Evolutionary conservation across 2,113 vertebrate species (phyloP), one percentile per base, ranked within the genome.

Genomic region (Oenanthe oenanthe): DNA sequence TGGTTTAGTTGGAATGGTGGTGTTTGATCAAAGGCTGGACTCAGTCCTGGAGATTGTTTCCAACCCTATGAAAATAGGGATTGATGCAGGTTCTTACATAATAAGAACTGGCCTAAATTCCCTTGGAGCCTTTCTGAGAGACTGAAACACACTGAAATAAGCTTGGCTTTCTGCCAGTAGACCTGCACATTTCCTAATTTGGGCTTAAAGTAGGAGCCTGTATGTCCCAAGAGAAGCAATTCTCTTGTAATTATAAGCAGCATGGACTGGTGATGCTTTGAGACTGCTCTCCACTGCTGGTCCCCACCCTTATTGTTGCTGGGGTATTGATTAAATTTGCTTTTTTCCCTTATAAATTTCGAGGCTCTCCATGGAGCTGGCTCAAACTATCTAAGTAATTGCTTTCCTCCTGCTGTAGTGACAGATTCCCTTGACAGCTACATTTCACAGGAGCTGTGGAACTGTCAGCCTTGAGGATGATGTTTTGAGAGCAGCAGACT

Each of bases 361-460:
- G 36, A 79, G 88, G 7, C 15, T n/a, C 28, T 89, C 18, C 45
- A 48, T 76, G 38, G 50, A 95, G 79, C 34, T 82, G 43, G 34
- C 62, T 92, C 48, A 72, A 88, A 62, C 50, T 78, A 65, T 71
- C 48, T 74, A 76, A 63, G 86, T 54, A 91, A 95, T 83, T 66
- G 47, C 56, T 84, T 93, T 89, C 47, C 57, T 91, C 77, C 71
- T 75, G 12, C 45, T 79, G 42, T 47, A 68, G 58, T 79, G 87
- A 89, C 91, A 91, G 84, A 82, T 85, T 91, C 66, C 22, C 62
- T 91, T 89, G 94, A 91, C 74, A 93, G 74, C 58, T 91, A 2
- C 0, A 1, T 91, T 93, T 95, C 92, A 85, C 54, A 72, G 74
- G 50, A 89, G 17, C 85, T 79, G 24, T 82, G 95, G 88, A 91